These are phyloP conservation scores for Metaphire vulgaris DNA, from an alignment of 1,140 invertebrate species.

Conservation along the genomic window DNA sequence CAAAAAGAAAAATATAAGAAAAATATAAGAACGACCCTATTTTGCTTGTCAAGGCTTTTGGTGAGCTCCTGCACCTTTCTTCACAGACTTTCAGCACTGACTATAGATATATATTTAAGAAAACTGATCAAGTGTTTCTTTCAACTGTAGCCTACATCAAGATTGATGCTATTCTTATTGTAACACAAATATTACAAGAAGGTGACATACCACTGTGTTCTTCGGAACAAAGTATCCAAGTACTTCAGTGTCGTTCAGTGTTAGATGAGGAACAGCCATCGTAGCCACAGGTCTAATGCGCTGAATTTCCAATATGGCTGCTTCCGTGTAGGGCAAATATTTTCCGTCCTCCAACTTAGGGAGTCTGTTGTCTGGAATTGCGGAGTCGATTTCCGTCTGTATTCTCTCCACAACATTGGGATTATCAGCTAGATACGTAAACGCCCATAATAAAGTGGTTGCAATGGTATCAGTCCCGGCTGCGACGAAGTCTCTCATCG, in stretches of 20 bases:
- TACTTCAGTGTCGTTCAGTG: constrained; percentile 7
- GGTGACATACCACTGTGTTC: constrained; percentile 42
- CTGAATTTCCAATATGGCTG: constrained; percentile 38
- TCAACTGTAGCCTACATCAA: too few relatives aligned
- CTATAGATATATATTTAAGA: too few relatives aligned
- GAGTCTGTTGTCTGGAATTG: constrained; percentile 36
- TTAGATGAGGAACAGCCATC: constrained; percentile 36
- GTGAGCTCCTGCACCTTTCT: too few relatives aligned
- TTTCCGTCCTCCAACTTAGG: constrained; percentile 34
- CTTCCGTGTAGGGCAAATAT: constrained; percentile 38
- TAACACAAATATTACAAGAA: too few relatives aligned
- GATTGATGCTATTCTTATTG: too few relatives aligned
- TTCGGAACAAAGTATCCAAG: constrained; percentile 45
- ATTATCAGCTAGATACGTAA: constrained; percentile 45
- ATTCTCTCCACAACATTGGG: constrained; percentile 42
- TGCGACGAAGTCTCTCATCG: constrained; percentile 36
- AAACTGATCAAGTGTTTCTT: too few relatives aligned
- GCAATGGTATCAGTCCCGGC: constrained; percentile 48
- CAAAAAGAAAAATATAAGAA: too few relatives aligned
- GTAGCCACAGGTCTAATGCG: constrained; percentile 48
- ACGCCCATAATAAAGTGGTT: constrained; percentile 44
- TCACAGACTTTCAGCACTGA: too few relatives aligned
- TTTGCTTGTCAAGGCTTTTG: too few relatives aligned
- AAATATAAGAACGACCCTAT: too few relatives aligned
- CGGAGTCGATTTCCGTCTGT: constrained; percentile 42